These are phyloP conservation scores for Pitta sordida DNA, from an alignment of 2,113 vertebrate genomes.

Conservation along the genomic window DNA sequence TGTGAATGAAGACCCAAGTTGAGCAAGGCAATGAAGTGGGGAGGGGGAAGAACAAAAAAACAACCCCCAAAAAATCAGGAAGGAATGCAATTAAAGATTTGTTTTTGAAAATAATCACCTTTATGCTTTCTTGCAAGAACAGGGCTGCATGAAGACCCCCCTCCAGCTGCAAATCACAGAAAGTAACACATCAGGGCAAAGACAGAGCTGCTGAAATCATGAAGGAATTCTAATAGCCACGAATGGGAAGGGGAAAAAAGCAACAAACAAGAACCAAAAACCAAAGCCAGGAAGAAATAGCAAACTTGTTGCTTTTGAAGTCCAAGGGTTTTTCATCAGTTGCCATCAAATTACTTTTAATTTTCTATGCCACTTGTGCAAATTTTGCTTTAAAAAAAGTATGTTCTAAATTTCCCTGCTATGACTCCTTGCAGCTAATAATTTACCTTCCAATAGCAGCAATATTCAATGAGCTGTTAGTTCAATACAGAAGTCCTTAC, in stretches of 20 bases:
- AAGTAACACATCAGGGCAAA: slow-evolving; percentile 78
- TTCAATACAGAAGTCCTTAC: background rate
- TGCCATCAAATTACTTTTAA: background rate
- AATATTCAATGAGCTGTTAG: background rate
- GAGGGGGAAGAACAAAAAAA: background rate
- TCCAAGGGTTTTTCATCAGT: background rate
- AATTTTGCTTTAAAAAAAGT: background rate
- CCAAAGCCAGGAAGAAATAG: background rate
- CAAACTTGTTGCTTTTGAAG: background rate
- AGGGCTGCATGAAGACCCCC: slow-evolving; percentile 94
- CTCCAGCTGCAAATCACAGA: slow-evolving; percentile 89
- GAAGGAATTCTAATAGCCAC: slow-evolving; percentile 54
- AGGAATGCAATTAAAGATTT: slow-evolving; percentile 30
- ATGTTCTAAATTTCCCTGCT: background rate
- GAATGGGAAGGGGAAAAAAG: background rate
- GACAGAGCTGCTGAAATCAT: slow-evolving; percentile 41
- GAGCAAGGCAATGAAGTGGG: slow-evolving; percentile 34
- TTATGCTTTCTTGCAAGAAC: slow-evolving; percentile 92
- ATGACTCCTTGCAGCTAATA: background rate
- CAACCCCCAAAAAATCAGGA: background rate
- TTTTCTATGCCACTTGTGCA: background rate
- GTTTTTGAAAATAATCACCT: slow-evolving; percentile 85
- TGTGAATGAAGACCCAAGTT: background rate
- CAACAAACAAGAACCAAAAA: background rate
- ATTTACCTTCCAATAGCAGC: slow-evolving; percentile 15